Conservation (phyloP, 1,140 invertebrate species). For the Vollenhovia emeryi region DNA sequence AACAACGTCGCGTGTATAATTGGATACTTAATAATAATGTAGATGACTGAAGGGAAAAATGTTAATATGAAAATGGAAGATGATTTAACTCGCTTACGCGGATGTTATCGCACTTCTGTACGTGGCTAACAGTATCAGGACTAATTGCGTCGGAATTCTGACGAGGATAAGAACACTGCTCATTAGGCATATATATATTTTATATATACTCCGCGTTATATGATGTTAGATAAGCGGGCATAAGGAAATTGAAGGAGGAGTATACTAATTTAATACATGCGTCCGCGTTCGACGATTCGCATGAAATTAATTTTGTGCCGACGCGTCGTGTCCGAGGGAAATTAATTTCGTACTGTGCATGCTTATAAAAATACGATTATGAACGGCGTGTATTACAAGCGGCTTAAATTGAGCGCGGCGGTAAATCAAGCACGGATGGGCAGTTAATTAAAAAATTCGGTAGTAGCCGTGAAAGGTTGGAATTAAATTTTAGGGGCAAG, state of each 20-base stretch:
- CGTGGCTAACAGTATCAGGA: not conserved
- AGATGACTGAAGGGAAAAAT: not conserved
- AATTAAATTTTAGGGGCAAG: conserved; percentile 64
- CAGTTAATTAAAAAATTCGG: conserved; percentile 72
- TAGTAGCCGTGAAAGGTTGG: conserved; percentile 64
- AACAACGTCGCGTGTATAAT: not conserved
- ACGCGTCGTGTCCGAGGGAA: conserved; percentile 43
- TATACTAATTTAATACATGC: conserved; percentile 47
- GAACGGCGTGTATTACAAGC: conserved; percentile 40
- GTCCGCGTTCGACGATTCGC: conserved; percentile 46
- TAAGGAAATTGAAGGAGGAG: conserved; percentile 41
- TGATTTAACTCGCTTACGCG: not conserved
- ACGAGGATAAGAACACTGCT: conserved; percentile 4
- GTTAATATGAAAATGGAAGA: not conserved
- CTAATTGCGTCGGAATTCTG: not conserved
- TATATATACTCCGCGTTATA: not conserved
- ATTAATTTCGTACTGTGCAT: conserved; percentile 39
- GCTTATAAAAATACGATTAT: conserved; percentile 50
- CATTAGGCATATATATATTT: not conserved
- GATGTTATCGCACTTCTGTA: not conserved
- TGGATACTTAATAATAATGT: not conserved
- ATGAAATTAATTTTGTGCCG: conserved; percentile 45
- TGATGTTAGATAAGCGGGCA: conserved; percentile 25
- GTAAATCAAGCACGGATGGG: conserved; percentile 25
- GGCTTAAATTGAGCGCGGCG: conserved; percentile 39